Percentiles rank a stretch among this genome's conserved stretches.
Evolutionary conservation across 1,140 invertebrate species (phyloP).

Genomic region (Stegodyphus dumicola): DNA sequence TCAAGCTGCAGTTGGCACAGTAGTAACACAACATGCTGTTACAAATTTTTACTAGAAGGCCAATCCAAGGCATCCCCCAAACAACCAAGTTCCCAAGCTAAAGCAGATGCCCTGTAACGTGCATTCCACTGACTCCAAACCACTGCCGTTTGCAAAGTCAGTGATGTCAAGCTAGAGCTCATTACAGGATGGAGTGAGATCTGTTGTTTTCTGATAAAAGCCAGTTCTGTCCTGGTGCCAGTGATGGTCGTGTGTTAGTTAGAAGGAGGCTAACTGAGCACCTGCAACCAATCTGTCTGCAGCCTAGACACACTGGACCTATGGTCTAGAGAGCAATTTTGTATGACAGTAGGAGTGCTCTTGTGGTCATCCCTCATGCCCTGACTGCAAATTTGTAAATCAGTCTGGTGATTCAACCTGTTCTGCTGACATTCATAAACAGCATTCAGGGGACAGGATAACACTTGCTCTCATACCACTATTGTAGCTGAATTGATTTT

Average conservation of each 20-base stretch:
- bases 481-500: background rate
- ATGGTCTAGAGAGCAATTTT: slow-evolving; percentile 6
- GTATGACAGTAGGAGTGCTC: slow-evolving; percentile 2
- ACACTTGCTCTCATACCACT: slow-evolving; percentile 2
- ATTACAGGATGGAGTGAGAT: background rate
- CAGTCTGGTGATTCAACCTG: slow-evolving; percentile 13
- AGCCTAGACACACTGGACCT: slow-evolving; percentile 10
- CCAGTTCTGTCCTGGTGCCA: background rate
- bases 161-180: background rate
- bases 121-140: background rate
- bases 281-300: slow-evolving; percentile 29
- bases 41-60: background rate
- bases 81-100: background rate
- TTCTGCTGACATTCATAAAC: background rate
- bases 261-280: slow-evolving; percentile 9
- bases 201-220: background rate
- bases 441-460: slow-evolving; percentile 20
- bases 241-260: background rate
- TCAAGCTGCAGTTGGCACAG: background rate
- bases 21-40: background rate
- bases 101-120: background rate
- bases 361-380: slow-evolving; percentile 6
- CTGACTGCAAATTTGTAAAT: slow-evolving; percentile 24
- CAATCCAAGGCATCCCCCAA: background rate
- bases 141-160: background rate